Percentiles rank a stretch among this genome's conserved stretches.
Conservation (phyloP, 2,888 invertebrate species). For the Catocala fraxini region DNA sequence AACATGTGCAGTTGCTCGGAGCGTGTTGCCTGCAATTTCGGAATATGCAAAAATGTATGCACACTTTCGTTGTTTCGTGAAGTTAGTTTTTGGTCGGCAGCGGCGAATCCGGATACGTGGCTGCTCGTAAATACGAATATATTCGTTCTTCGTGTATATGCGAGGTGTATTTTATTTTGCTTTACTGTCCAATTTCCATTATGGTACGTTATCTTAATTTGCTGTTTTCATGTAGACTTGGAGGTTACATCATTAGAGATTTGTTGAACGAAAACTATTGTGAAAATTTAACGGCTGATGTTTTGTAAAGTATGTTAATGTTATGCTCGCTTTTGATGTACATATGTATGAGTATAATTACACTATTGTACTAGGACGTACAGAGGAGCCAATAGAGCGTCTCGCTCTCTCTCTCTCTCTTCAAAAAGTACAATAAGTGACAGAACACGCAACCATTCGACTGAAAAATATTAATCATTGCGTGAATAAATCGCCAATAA, state of each 20-base stretch:
- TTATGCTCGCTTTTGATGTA: no score
- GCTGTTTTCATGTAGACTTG: neutral
- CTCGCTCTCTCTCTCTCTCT: no score
- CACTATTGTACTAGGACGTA: no score
- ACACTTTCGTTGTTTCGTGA: slow-evolving; percentile 27
- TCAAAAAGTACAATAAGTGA: no score
- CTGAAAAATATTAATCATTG: no score
- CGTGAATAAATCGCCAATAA: no score
- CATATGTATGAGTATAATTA: no score
- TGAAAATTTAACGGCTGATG: no score
- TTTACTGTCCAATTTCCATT: slow-evolving; percentile 23
- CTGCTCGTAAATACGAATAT: slow-evolving; percentile 40
- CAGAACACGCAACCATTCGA: no score
- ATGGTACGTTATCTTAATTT: slow-evolving; percentile 20
- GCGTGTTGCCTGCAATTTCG: slow-evolving; percentile 15
- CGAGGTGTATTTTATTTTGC: slow-evolving; percentile 29
- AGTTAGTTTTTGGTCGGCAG: slow-evolving; percentile 34
- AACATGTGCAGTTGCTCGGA: neutral
- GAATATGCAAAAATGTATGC: slow-evolving; percentile 33
- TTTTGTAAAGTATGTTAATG: no score
- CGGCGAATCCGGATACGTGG: slow-evolving; percentile 33
- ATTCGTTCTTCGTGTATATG: slow-evolving; percentile 14
- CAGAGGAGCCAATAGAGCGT: no score
- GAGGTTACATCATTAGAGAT: slow-evolving; percentile 1
- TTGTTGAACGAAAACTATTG: neutral